Conservation (phyloP, 2,888 invertebrate species). For the Trichacis sp. region DNA sequence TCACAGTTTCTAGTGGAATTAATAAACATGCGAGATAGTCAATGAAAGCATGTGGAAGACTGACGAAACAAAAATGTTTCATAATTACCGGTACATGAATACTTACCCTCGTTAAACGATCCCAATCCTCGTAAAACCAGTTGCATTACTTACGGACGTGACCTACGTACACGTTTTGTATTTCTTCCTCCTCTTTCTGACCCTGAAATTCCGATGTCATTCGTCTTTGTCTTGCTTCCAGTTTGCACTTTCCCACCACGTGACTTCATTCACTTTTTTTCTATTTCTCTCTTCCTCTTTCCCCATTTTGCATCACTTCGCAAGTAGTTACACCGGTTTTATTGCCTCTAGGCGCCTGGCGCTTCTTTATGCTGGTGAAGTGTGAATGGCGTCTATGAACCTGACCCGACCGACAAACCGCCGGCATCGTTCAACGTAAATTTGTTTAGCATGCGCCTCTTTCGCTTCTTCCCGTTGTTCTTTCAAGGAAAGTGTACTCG, state of each 20-base stretch:
- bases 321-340: constrained; percentile 40
- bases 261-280: constrained; percentile 14
- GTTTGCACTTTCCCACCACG: constrained; percentile 23
- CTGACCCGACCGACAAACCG: constrained; percentile 51
- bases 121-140: too few relatives aligned
- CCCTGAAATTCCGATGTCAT: constrained; percentile 48
- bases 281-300: constrained; percentile 21
- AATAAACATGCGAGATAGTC: too few relatives aligned
- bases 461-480: not conserved
- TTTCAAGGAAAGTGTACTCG: not conserved
- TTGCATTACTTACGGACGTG: too few relatives aligned
- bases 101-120: too few relatives aligned
- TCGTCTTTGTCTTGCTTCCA: constrained; percentile 22
- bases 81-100: too few relatives aligned
- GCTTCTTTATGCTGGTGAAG: constrained; percentile 52
- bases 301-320: constrained; percentile 33
- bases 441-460: constrained; percentile 8
- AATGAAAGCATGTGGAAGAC: too few relatives aligned
- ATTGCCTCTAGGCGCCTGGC: constrained; percentile 53
- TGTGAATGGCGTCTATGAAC: constrained; percentile 59
- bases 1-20: too few relatives aligned
- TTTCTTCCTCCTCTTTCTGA: constrained; percentile 29
- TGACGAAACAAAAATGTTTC: too few relatives aligned
- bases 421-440: constrained; percentile 9
- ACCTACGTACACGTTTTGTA: constrained; percentile 44